phyloP scores from a whole-genome alignment of 2,797 vertebrate genomes.

The Brotula barbata region DNA sequence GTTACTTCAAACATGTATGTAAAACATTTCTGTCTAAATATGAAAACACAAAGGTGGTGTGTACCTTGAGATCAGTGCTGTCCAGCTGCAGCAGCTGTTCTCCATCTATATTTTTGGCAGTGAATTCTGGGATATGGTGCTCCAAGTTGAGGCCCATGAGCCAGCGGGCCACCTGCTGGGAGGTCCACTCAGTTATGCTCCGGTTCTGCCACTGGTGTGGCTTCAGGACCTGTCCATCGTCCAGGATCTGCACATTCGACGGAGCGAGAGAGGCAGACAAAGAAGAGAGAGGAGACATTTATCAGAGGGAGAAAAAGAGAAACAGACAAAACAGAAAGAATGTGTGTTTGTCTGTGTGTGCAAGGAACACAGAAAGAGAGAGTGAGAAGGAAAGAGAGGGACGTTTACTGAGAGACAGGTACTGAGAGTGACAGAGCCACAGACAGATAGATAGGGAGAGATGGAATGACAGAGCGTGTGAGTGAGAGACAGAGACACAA shows the following conservation, averaged over 20 bases:
- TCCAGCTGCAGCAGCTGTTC: slow-evolving; percentile 90
- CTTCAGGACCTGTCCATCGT: slow-evolving; percentile 86
- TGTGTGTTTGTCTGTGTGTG: too few relatives aligned
- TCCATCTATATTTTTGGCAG: slow-evolving; percentile 89
- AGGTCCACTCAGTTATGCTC: slow-evolving; percentile 87
- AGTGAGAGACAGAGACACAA: not conserved
- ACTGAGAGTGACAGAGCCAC: too few relatives aligned
- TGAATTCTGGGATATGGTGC: slow-evolving; percentile 91
- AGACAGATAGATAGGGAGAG: slow-evolving; percentile 4
- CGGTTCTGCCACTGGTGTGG: slow-evolving; percentile 85
- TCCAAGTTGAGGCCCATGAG: slow-evolving; percentile 89
- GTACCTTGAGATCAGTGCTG: slow-evolving; percentile 89
- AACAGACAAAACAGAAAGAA: too few relatives aligned
- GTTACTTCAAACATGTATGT: too few relatives aligned
- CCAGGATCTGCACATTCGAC: slow-evolving; percentile 82
- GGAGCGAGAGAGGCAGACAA: not conserved
- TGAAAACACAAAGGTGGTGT: not conserved
- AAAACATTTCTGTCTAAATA: too few relatives aligned
- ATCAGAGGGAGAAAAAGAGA: too few relatives aligned
- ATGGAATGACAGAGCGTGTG: too few relatives aligned
- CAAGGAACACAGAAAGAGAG: too few relatives aligned
- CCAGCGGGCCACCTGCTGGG: slow-evolving; percentile 94
- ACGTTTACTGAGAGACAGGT: not conserved
- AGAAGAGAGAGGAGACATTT: too few relatives aligned
- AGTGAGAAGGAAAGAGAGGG: too few relatives aligned